These are phyloP conservation scores for Hydropsyche tenuis DNA, from an alignment of 1,140 invertebrate species.

Conservation along the genomic window DNA sequence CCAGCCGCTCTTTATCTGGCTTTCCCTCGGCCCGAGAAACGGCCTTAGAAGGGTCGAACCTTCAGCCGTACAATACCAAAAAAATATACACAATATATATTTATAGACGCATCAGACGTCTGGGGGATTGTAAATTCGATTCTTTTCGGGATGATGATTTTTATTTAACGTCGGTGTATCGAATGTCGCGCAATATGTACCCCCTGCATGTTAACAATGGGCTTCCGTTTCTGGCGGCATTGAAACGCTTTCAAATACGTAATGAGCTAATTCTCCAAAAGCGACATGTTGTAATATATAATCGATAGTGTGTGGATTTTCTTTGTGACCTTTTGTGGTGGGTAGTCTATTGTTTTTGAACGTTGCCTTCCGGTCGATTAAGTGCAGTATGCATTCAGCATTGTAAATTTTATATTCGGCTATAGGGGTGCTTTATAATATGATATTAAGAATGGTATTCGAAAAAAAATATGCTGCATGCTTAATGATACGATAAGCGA, in stretches of 20 bases:
- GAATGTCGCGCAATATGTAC: constrained; percentile 43
- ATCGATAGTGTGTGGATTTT: neutral
- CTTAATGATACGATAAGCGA: no score
- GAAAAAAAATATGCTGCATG: no score
- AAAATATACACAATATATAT: neutral
- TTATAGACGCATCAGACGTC: constrained; percentile 24
- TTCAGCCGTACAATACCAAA: neutral
- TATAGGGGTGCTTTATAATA: no score
- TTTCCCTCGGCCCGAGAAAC: constrained; percentile 27
- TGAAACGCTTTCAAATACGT: constrained; percentile 19
- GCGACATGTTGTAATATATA: no score
- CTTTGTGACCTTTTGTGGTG: no score
- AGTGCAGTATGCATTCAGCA: no score
- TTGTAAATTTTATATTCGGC: no score
- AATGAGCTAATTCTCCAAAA: constrained; percentile 22
- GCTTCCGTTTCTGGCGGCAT: constrained; percentile 9
- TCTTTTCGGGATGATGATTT: constrained; percentile 51
- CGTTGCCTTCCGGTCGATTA: no score
- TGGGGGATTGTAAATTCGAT: constrained; percentile 50
- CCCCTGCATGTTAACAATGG: neutral
- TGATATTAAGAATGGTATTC: no score
- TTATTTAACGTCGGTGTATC: constrained; percentile 50
- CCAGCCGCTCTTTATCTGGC: constrained; percentile 49
- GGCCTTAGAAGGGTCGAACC: neutral
- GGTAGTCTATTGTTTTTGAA: no score